Base-by-base conservation (phyloP, 2,888 invertebrate species). In the Morpho helenor region DNA sequence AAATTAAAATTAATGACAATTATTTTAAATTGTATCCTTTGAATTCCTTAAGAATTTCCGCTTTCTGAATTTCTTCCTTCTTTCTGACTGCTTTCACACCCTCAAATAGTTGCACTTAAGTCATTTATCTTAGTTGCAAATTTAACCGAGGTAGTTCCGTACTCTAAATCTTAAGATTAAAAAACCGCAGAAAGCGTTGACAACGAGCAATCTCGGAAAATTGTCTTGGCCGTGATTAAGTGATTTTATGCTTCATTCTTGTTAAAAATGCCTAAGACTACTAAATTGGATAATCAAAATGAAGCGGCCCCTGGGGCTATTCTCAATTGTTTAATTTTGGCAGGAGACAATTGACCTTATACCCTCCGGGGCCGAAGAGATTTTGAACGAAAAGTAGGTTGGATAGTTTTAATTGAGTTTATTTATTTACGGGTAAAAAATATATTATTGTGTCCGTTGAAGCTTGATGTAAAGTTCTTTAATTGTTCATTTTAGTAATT, bases 301-400 rank as follows among this genome's bases (percentile, higher is more conserved):
- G 8, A 57, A 51, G 52, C 59, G 60, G 63, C 62, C 52, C 60
- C 51, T 55, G 49, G n/a, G 4, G 23, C 10, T 6, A 48, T 49
- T 55, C 9, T 1, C 3, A 53, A 46, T 53, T 53, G 7, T 41
- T 47, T 22, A 40, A 47, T 47, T 53, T 53, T 47, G 22, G 22
- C 22, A 41, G 9, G 41, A 22, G 22, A 0, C 16, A 41, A 43
- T 43, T 43, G 43, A 43, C 43, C 43, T 43, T 8, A 16, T 41
- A 39, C 7, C 42, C 10, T 47, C n/a, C 39, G 45, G 8, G 6
- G 3, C 8, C 10, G 31, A 39, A 44, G 31, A 9, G 7, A 31
- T 41, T 39, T 7, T 39, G 40, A 43, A 51, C 22, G 22, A 23
- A 43, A 9, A 41, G 23, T 43, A 51, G 9, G 9, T 52, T 44